These are phyloP conservation scores for Salarias fasciatus DNA, from an alignment of 2,797 vertebrate species.

Conservation along the genomic window DNA sequence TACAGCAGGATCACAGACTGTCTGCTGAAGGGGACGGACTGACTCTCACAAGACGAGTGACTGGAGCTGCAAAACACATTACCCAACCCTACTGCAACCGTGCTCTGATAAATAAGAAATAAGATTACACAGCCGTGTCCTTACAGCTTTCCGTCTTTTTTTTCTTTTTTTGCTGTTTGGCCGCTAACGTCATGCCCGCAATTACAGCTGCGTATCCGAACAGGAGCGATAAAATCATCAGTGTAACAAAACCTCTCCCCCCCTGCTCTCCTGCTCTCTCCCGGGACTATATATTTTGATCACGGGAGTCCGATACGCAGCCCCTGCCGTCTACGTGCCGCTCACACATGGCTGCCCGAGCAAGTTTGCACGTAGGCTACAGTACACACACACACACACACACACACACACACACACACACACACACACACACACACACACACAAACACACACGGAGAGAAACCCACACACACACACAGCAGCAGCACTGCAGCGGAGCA, in stretches of 20 bases:
- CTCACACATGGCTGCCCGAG: conserved; percentile 73
- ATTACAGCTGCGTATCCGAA: conserved; percentile 68
- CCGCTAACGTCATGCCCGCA: conserved; percentile 64
- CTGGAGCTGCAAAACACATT: conserved; percentile 45
- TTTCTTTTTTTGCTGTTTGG: conserved; percentile 22
- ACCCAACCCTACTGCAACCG: conserved; percentile 50
- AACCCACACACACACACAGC: conserved; percentile 17
- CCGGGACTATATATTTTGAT: conserved; percentile 78
- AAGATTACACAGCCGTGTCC: not conserved
- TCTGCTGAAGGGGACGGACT: conserved; percentile 11
- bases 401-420: conserved; percentile 16
- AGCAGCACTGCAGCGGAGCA: conserved; percentile 63
- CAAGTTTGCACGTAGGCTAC: conserved; percentile 83
- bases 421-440: conserved; percentile 46
- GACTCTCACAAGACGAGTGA: conserved; percentile 11
- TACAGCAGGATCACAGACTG: conserved; percentile 28
- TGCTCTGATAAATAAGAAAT: conserved; percentile 44
- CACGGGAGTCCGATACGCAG: conserved; percentile 77
- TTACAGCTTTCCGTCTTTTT: conserved; percentile 5
- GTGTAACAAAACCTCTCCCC: conserved; percentile 60
- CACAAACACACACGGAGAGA: conserved; percentile 19
- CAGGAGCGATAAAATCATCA: conserved; percentile 70
- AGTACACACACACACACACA: conserved; percentile 49
- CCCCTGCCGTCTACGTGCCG: conserved; percentile 78
- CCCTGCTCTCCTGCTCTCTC: conserved; percentile 52